Conservation (phyloP, 2,888 invertebrate genomes). For the Conchocele bisecta region DNA sequence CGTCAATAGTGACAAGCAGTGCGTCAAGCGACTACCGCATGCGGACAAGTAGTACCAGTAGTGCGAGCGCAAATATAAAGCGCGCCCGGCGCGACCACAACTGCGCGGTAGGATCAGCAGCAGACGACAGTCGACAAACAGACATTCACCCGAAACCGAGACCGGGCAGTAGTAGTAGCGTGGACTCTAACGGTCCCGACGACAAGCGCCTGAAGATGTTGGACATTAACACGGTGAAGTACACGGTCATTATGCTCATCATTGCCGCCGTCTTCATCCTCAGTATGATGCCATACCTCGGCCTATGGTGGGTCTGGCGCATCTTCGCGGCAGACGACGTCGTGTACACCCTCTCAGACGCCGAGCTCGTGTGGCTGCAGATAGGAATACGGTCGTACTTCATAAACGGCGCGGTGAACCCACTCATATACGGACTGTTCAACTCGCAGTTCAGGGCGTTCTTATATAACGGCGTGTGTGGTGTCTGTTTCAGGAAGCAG, state of each 20-base stretch:
- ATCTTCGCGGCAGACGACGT: conserved; percentile 51
- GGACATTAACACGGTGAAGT: conserved; percentile 59
- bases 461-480: conserved; percentile 27
- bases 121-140: no score
- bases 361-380: conserved; percentile 56
- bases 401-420: conserved; percentile 62
- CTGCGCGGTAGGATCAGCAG: no score
- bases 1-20: no score
- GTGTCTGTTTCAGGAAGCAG: no score
- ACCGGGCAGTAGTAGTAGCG: conserved; percentile 49
- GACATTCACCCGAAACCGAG: no score
- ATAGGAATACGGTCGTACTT: conserved; percentile 62
- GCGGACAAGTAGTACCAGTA: no score
- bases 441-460: conserved; percentile 61
- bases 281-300: conserved; percentile 63
- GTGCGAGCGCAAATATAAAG: no score
- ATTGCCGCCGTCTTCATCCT: conserved; percentile 61
- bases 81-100: no score
- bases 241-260: conserved; percentile 62
- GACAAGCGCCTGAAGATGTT: conserved; percentile 57
- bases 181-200: conserved; percentile 45
- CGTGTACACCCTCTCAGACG: conserved; percentile 50
- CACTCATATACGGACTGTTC: conserved; percentile 65
- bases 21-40: no score
- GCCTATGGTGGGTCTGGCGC: conserved; percentile 56